Evolutionary conservation across 2,797 vertebrate genomes (phyloP), one percentile per base, ranked within the genome.

Genomic region (Uromys caudimaculatus): DNA sequence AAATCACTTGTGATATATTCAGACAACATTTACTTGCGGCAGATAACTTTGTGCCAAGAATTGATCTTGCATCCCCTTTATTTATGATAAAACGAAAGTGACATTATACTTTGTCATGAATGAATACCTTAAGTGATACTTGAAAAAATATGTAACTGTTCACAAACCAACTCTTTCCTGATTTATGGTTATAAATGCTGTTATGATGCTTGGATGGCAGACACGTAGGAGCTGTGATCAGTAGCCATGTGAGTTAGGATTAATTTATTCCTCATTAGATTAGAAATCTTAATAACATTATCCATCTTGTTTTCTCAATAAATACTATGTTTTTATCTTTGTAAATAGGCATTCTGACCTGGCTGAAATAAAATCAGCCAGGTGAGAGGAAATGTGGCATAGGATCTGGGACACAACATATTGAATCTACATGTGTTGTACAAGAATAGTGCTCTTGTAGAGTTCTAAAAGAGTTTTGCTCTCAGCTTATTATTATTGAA

Each of bases 11-110:
- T 16, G 11, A 98, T 98, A 97, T 98, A 98, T 98, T 98, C 97
- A 98, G 97, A 92, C 96, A 97, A 96, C 88, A 97, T 97, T 97
- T 95, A 90, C 94, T 89, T 94, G 95, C 98, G 97, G 97, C 98
- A 99, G 96, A 94, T 96, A 97, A 98, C 93, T 95, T 96, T 91
- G 87, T 93, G 97, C 96, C 96, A 98, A 97, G 93, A 98, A 97
- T 97, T 98, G 97, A 97, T 97, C 96, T 98, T 91, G 81, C 2
- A 60, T 93, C 95, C 97, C 76, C 96, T 98, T 98, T 98, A 98
- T 98, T 98, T 98, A 98, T 95, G 97, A 98, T 98, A 97, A 98
- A 98, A 98, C 97, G 97, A 96, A 98, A 98, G 94, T 97, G 97
- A 98, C 98, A 97, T 97, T 97, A 97, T 83, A 98, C 95, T 98